Conservation (phyloP, 1,140 invertebrate species). For the Drosophila rufa region DNA sequence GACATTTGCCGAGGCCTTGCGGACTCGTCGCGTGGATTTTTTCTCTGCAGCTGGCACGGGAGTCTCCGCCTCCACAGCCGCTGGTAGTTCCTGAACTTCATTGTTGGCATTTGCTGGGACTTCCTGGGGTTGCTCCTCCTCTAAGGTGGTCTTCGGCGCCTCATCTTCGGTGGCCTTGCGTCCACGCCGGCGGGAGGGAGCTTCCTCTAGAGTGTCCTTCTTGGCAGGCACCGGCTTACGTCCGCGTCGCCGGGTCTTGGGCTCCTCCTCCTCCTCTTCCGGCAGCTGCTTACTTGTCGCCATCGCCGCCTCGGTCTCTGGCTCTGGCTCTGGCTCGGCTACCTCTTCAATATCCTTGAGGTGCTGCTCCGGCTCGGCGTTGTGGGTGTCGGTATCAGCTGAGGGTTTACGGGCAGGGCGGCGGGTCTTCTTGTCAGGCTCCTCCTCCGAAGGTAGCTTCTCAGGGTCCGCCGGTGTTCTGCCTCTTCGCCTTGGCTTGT, state of each 20-base stretch:
- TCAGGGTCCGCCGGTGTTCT: conserved; percentile 18
- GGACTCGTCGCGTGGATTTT: conserved; percentile 38
- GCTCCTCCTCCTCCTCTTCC: conserved; percentile 9
- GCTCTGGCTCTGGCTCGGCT: conserved; percentile 10
- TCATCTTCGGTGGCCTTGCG: conserved; percentile 32
- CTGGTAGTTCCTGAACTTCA: conserved; percentile 4
- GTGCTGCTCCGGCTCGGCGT: conserved; percentile 4
- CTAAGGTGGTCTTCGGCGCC: conserved; percentile 1
- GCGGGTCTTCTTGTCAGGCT: conserved; percentile 8
- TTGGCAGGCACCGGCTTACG: conserved; percentile 10
- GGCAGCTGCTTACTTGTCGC: not conserved
- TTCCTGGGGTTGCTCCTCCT: not conserved
- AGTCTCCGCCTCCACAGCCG: conserved; percentile 11
- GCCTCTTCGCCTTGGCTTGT: conserved; percentile 20
- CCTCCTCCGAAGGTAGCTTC: not conserved
- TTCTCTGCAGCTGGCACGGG: conserved; percentile 6
- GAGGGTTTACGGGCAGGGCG: conserved; percentile 9
- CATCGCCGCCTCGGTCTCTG: conserved; percentile 1
- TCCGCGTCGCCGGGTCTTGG: conserved; percentile 14
- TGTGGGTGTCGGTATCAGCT: not conserved
- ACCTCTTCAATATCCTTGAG: conserved; percentile 15
- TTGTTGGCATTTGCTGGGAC: not conserved
- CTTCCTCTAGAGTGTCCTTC: not conserved
- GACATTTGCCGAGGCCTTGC: conserved; percentile 34
- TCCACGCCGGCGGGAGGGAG: conserved; percentile 7